A percentile compares a stretch with the other conserved stretches of the same genome.
Evolutionary conservation across 2,888 invertebrate species (phyloP).

Genomic region (Trichogramma evanescens): DNA sequence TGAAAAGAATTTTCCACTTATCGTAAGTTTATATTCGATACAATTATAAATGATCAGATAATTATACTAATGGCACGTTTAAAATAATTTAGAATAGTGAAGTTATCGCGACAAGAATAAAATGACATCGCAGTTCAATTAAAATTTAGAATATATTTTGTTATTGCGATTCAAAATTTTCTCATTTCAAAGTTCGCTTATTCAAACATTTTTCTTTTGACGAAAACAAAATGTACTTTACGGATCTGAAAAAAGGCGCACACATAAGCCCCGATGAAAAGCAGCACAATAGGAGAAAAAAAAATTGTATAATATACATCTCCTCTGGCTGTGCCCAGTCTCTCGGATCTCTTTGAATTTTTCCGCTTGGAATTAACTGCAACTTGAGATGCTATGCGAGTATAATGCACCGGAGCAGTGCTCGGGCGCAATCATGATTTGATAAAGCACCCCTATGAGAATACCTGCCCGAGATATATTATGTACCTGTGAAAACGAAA

Average conservation of each 20-base stretch:
- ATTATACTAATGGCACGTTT: too few relatives aligned
- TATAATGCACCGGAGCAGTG: too few relatives aligned
- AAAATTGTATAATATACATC: too few relatives aligned
- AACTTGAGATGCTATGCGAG: neutral
- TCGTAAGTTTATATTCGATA: too few relatives aligned
- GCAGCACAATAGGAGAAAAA: neutral
- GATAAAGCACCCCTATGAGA: conserved; percentile 4
- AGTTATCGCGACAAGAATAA: too few relatives aligned
- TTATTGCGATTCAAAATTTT: neutral
- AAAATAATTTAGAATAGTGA: too few relatives aligned
- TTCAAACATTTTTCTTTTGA: neutral
- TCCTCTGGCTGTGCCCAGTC: too few relatives aligned
- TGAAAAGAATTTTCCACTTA: too few relatives aligned
- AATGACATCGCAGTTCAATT: too few relatives aligned
- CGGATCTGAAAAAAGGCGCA: neutral
- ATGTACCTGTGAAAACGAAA: neutral
- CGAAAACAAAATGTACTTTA: neutral
- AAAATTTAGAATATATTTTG: too few relatives aligned
- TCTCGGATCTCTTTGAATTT: neutral
- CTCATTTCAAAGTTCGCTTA: neutral
- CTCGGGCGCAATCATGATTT: conserved; percentile 6
- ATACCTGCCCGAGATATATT: neutral
- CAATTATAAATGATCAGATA: too few relatives aligned
- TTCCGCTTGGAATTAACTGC: conserved; percentile 1
- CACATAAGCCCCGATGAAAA: neutral